A percentile compares a stretch with the other conserved stretches of the same genome.
Conservation (phyloP, 2,888 invertebrate genomes). For the Tholera decimalis region DNA sequence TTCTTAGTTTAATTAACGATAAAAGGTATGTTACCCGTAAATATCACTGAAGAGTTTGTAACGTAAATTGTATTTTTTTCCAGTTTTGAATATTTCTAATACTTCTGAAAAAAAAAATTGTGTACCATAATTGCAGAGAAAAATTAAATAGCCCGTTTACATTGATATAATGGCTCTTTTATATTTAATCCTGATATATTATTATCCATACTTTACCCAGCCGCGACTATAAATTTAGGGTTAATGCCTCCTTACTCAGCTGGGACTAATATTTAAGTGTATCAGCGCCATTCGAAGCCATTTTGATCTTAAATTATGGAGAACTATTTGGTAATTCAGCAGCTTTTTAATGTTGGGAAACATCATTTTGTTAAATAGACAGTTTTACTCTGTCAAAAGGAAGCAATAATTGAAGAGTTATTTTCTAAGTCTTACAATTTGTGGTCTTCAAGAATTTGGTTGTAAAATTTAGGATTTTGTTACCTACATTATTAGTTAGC, state of each 20-base stretch:
- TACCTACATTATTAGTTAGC: no score
- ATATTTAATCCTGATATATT: conserved; percentile 63
- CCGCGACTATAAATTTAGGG: conserved; percentile 49
- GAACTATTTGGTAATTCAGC: conserved; percentile 16
- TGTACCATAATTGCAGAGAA: neutral
- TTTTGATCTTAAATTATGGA: conserved; percentile 34
- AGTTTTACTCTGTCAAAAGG: neutral
- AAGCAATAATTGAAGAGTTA: neutral
- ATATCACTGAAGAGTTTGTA: no score
- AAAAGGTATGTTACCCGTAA: no score
- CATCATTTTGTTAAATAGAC: neutral
- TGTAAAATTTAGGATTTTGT: no score
- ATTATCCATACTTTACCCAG: conserved; percentile 57
- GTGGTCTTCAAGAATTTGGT: no score
- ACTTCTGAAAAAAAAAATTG: no score
- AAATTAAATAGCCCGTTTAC: conserved; percentile 13
- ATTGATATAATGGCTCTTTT: conserved; percentile 47
- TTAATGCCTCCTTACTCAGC: conserved; percentile 57
- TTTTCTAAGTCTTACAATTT: no score
- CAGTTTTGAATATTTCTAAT: no score
- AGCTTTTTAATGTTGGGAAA: conserved; percentile 10
- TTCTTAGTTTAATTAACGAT: no score
- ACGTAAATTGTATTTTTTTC: no score
- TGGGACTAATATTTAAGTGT: conserved; percentile 61
- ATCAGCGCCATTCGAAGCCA: conserved; percentile 51